Base-by-base conservation (phyloP, 2,888 invertebrate genomes). In the Eubasilissa splendida region DNA sequence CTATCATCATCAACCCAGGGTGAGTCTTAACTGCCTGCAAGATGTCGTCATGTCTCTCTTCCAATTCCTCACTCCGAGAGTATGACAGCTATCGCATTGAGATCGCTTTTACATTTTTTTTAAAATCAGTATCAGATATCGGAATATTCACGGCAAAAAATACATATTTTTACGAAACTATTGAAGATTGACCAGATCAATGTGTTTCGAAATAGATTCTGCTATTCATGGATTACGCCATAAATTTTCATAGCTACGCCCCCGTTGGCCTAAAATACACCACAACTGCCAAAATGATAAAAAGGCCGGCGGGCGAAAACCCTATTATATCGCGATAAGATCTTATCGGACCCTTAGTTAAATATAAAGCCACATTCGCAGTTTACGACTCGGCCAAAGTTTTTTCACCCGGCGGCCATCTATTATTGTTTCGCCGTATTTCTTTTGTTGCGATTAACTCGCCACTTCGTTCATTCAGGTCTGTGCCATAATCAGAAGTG, bases 201-300 rank as follows among this genome's bases (percentile, higher is more conserved):
- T 12, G 33, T n/a, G 9, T 58, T 56, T 33, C 11, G 42, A 56
- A 73, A 73, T 73, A 73, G 33, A 22, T 73, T 9, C 12, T 33
- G 3, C 56, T 73, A 73, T 73, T 73, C 71, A 73, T 56, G 56
- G 71, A 73, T 11, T 54, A 54, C n/a, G 33, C 71, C 54, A 73
- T 73, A 58, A 73, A 73, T 73, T 73, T 33, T 11, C 12, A 56
- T 56, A 12, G 33, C n/a, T 73, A 56, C 56, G 56, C 56, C 71
- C 31, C 71, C 31, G 54, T 10, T 7, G 33, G 22, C 58, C 71
- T 33, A 8, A 73, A 73, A 73, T 58, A 73, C 22, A 56, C 5
- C 12, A 4, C 22, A 71, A 53, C 33, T 31, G 31, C n/a, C 53
- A 5, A 71, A 71, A 71, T 71, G 71, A 71, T 33, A 22, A 9